These are phyloP conservation scores for Chaenodraco wilsoni DNA, from an alignment of 2,797 vertebrate genomes.

Conservation along the genomic window DNA sequence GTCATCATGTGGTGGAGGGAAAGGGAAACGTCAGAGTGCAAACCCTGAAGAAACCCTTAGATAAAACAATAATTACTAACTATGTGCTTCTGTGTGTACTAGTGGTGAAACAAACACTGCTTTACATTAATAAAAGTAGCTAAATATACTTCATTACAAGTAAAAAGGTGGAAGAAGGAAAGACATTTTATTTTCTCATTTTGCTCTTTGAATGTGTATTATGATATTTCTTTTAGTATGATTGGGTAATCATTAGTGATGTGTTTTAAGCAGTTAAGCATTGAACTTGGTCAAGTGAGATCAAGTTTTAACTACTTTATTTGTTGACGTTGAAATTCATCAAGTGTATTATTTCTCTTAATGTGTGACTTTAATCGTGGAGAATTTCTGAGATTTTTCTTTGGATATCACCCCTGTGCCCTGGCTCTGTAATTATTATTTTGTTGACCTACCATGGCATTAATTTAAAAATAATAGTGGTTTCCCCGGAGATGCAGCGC, in stretches of 20 bases:
- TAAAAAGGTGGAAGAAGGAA: constrained; percentile 1
- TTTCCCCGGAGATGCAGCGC: background rate
- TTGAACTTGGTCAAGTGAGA: background rate
- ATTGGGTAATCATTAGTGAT: background rate
- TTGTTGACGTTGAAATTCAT: background rate
- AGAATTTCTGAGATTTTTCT: no score
- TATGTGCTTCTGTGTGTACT: constrained; percentile 1
- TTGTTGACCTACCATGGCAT: no score
- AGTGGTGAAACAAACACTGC: background rate
- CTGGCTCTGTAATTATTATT: no score
- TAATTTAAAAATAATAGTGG: background rate
- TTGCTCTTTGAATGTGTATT: background rate
- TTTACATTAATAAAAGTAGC: background rate
- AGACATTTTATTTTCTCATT: background rate
- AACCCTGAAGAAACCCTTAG: constrained; percentile 41
- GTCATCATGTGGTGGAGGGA: constrained; percentile 59
- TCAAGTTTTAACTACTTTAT: background rate
- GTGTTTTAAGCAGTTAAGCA: background rate
- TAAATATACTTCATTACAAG: background rate
- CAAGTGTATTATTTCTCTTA: no score
- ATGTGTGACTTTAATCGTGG: no score
- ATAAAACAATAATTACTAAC: constrained; percentile 42
- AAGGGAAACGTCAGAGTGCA: constrained; percentile 43
- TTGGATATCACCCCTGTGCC: no score
- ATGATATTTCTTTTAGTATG: background rate